Base-by-base conservation (phyloP, 2,113 vertebrate species). In the Hemicordylus capensis region DNA sequence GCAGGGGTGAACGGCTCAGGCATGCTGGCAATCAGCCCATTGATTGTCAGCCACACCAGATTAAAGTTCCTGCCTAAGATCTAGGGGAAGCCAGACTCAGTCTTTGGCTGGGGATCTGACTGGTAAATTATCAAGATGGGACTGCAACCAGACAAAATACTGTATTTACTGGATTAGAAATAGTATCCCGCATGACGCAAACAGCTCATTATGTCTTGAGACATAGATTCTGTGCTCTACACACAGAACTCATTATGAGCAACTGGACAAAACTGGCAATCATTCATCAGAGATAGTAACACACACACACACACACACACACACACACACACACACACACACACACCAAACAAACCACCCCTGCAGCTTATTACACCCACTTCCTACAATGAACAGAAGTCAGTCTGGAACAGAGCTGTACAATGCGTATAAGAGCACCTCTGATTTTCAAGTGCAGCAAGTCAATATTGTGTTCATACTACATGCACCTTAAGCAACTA, bases 91-190 rank as follows among this genome's bases (percentile, higher is more conserved):
- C 66, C 63, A 72, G 76, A 72, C 54, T 44, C 20, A 79, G 56
- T 61, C 66, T 28, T 79, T 73, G 76, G 76, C 56, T 70, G 58
- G 64, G 28, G 42, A 70, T 78, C 75, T 70, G 76, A 70, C 51
- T 85, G 76, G 76, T 42, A 63, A 63, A 31, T 80, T 63, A 85
- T 79, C 84, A 73, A 63, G 54, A 79, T 85, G 84, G 83, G 83
- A 78, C 66, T 48, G 51, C 67, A 78, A 70, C 83, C 83, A 85
- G 79, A 78, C 20, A 46, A 70, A 85, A 78, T 85, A 46, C 39
- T 28, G 63, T 70, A 70, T 79, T 70, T 79, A 59, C 39, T 72
- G 76, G 64, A 85, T 44, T 72, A 79, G 83, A 85, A 78, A 85
- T 70, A 85, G 64, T 85, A 78, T 85, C 51, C 39, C 34, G 19